Percentiles rank a stretch among this genome's conserved stretches.
phyloP scores from a whole-genome alignment of 2,113 vertebrate species.

The Corydoras sp. region DNA sequence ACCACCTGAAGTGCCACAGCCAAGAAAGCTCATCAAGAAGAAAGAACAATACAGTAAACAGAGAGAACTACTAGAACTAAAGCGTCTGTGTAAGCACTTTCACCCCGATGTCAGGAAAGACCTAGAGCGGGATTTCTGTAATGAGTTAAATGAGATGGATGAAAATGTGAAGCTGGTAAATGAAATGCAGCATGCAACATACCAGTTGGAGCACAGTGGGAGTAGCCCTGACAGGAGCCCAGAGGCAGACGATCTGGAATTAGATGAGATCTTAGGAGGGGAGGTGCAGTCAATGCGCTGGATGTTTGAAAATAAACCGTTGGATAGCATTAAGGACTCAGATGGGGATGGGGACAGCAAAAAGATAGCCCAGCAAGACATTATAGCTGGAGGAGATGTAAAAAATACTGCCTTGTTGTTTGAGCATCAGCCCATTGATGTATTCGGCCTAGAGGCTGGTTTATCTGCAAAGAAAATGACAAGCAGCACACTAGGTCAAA shows the following conservation, averaged over 20 bases:
- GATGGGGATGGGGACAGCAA: slow-evolving; percentile 57
- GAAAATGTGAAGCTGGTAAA: slow-evolving; percentile 50
- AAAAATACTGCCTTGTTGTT: slow-evolving; percentile 80
- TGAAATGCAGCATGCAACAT: slow-evolving; percentile 60
- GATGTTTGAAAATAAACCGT: slow-evolving; percentile 80
- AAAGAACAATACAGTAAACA: slow-evolving; percentile 54
- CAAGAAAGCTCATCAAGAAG: no score
- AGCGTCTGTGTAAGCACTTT: slow-evolving; percentile 77
- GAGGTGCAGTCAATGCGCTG: slow-evolving; percentile 78
- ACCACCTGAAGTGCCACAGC: no score
- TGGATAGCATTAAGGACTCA: slow-evolving; percentile 69
- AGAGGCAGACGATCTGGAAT: slow-evolving; percentile 69
- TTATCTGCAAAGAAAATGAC: slow-evolving; percentile 52
- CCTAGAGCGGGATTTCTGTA: slow-evolving; percentile 71
- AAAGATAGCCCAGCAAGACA: slow-evolving; percentile 68
- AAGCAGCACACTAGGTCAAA: slow-evolving; percentile 56
- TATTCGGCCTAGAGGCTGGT: slow-evolving; percentile 47
- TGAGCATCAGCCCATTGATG: slow-evolving; percentile 75
- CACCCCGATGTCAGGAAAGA: slow-evolving; percentile 77
- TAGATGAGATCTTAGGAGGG: slow-evolving; percentile 76
- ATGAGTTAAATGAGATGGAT: slow-evolving; percentile 63
- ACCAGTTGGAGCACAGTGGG: slow-evolving; percentile 67
- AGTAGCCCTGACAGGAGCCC: slow-evolving; percentile 59
- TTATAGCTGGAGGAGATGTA: slow-evolving; percentile 72
- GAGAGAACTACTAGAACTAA: slow-evolving; percentile 73